Conservation (phyloP, 2,888 invertebrate species). For the Thymelicus sylvestris region DNA sequence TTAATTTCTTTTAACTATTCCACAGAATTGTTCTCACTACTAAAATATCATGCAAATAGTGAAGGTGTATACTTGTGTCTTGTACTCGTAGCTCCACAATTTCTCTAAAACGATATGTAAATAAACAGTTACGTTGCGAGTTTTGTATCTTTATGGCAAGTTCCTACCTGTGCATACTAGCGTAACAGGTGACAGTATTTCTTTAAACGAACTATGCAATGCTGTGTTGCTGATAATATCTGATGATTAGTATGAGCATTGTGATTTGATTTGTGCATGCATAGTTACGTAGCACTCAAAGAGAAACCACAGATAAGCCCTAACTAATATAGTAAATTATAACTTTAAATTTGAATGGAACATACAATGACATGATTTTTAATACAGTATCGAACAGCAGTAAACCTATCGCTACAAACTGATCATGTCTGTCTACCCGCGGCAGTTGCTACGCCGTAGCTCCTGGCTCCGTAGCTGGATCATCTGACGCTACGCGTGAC, state of each 20-base stretch:
- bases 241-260: neutral
- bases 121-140: slow-evolving; percentile 19
- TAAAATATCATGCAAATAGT: slow-evolving; percentile 19
- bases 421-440: slow-evolving; percentile 6
- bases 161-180: slow-evolving; percentile 24
- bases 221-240: neutral
- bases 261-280: too few species aligned
- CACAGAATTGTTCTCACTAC: slow-evolving; percentile 7
- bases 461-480: slow-evolving; percentile 38
- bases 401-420: too few species aligned
- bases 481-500: slow-evolving; percentile 70
- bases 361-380: too few species aligned
- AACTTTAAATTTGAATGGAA: too few species aligned
- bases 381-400: too few species aligned
- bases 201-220: neutral
- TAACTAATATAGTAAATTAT: too few species aligned
- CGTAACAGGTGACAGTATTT: neutral
- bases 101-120: slow-evolving; percentile 37
- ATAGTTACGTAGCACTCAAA: too few species aligned
- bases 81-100: slow-evolving; percentile 21
- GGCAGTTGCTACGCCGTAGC: slow-evolving; percentile 32
- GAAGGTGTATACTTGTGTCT: too few species aligned
- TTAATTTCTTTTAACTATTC: neutral
- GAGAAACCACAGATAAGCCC: too few species aligned
- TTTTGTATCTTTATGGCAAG: slow-evolving; percentile 27